Evolutionary conservation across 2,113 vertebrate species (phyloP).

Genomic region (Otocyon megalotis): DNA sequence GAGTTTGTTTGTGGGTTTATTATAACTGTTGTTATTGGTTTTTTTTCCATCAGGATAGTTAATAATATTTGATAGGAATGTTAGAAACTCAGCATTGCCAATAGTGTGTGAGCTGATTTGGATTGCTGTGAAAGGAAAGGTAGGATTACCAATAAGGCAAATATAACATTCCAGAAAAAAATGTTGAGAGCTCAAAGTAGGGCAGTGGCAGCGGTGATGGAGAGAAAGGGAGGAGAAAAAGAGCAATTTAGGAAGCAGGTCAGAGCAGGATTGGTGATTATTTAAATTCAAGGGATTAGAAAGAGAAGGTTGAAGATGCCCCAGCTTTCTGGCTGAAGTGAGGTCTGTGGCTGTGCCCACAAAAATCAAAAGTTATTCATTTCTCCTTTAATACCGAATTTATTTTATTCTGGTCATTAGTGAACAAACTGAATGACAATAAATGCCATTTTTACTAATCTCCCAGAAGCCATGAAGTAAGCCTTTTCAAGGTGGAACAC

Average conservation of each 20-base stretch:
- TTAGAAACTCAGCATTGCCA: not conserved
- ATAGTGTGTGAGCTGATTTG: not conserved
- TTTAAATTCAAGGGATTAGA: conserved; percentile 55
- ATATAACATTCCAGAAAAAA: not conserved
- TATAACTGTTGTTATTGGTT: not conserved
- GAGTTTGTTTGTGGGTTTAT: not conserved
- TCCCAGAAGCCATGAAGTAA: not conserved
- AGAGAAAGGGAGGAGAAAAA: conserved; percentile 21
- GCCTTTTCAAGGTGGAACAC: not conserved
- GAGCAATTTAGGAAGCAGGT: conserved; percentile 24
- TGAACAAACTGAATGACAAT: not conserved
- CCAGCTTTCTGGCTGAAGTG: conserved; percentile 54
- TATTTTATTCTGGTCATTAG: conserved; percentile 15
- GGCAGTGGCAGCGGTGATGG: not conserved
- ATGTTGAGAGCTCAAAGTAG: not conserved
- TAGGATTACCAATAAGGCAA: not conserved
- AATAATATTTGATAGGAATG: not conserved
- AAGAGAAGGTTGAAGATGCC: conserved; percentile 5
- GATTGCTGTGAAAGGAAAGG: not conserved
- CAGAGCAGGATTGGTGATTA: conserved; percentile 8
- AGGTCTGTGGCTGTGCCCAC: conserved; percentile 3
- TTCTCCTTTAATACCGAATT: conserved; percentile 21
- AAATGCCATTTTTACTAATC: not conserved
- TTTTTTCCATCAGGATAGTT: not conserved
- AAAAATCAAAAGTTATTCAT: conserved; percentile 50